Evolutionary conservation across 2,888 invertebrate species (phyloP).

Genomic region (Anaspis maculata): DNA sequence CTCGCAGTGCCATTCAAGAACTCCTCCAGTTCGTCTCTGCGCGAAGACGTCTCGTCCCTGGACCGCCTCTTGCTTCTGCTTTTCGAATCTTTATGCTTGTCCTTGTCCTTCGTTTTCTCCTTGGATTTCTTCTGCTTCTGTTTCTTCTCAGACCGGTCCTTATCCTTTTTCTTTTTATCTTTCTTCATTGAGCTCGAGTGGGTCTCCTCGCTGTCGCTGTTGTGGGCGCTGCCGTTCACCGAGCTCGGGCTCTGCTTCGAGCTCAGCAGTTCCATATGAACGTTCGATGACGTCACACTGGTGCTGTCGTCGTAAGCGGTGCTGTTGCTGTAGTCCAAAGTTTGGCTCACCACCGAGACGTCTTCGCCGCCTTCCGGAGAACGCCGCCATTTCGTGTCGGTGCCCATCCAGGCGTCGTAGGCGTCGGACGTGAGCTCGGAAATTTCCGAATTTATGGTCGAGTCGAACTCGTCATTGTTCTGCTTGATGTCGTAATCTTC

Average conservation of each 20-base stretch:
- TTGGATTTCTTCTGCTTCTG: slow-evolving; percentile 43
- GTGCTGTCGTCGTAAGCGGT: slow-evolving; percentile 46
- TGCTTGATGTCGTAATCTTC: slow-evolving; percentile 44
- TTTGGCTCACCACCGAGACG: slow-evolving; percentile 40
- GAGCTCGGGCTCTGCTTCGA: slow-evolving; percentile 49
- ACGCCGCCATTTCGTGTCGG: slow-evolving; percentile 60
- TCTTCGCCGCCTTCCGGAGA: slow-evolving; percentile 60
- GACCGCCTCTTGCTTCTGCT: slow-evolving; percentile 42
- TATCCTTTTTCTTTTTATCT: slow-evolving; percentile 35
- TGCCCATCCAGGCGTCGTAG: slow-evolving; percentile 54
- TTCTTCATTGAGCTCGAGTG: slow-evolving; percentile 31
- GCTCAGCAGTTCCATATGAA: slow-evolving; percentile 47
- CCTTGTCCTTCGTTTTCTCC: slow-evolving; percentile 39
- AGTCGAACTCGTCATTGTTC: slow-evolving; percentile 42
- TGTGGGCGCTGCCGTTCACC: slow-evolving; percentile 44
- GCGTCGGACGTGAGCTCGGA: slow-evolving; percentile 43
- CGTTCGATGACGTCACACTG: slow-evolving; percentile 48
- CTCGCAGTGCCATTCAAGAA: slow-evolving; percentile 50
- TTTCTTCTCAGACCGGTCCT: slow-evolving; percentile 34
- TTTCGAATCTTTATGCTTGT: slow-evolving; percentile 40
- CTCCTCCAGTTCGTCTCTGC: slow-evolving; percentile 51
- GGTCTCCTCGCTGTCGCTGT: slow-evolving; percentile 43
- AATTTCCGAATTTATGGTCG: slow-evolving; percentile 42
- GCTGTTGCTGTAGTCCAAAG: slow-evolving; percentile 46
- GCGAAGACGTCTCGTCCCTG: slow-evolving; percentile 39